These are phyloP conservation scores for Deilephila porcellus DNA, from an alignment of 2,888 invertebrate species.

Conservation along the genomic window DNA sequence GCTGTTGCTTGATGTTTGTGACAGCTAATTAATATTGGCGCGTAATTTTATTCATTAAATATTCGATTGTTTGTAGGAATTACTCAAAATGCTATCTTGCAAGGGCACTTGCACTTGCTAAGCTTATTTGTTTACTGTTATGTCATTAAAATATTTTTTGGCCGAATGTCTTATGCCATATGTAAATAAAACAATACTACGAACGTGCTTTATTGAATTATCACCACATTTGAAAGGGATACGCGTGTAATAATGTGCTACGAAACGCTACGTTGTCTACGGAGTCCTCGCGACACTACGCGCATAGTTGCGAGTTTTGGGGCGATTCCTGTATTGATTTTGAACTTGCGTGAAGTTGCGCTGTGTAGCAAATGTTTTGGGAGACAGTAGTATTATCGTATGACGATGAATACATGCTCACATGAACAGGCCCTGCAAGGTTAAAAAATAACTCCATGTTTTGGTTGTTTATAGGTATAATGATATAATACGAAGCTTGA, in stretches of 20 bases:
- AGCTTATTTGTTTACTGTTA: not conserved
- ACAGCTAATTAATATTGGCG: too few species aligned
- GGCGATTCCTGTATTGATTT: conserved; percentile 25
- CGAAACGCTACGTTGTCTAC: conserved; percentile 20
- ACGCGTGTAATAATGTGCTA: conserved; percentile 4
- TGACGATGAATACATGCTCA: not conserved
- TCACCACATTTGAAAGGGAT: not conserved
- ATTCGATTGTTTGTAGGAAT: not conserved
- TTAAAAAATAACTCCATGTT: not conserved
- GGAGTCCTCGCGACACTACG: conserved; percentile 15
- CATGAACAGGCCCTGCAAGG: not conserved
- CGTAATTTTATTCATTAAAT: not conserved
- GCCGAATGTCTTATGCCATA: not conserved
- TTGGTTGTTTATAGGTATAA: too few species aligned
- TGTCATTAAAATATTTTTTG: not conserved
- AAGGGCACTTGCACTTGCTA: too few species aligned
- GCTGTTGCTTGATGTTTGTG: too few species aligned
- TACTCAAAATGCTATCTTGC: too few species aligned
- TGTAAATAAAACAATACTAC: not conserved
- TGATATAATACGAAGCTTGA: too few species aligned
- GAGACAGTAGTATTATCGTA: not conserved
- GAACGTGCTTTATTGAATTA: not conserved
- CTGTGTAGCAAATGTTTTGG: not conserved
- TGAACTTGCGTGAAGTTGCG: conserved; percentile 11
- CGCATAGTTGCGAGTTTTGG: conserved; percentile 24